Evolutionary conservation across 1,140 invertebrate genomes (phyloP).

Genomic region (Brachionus asplanchnoidis): DNA sequence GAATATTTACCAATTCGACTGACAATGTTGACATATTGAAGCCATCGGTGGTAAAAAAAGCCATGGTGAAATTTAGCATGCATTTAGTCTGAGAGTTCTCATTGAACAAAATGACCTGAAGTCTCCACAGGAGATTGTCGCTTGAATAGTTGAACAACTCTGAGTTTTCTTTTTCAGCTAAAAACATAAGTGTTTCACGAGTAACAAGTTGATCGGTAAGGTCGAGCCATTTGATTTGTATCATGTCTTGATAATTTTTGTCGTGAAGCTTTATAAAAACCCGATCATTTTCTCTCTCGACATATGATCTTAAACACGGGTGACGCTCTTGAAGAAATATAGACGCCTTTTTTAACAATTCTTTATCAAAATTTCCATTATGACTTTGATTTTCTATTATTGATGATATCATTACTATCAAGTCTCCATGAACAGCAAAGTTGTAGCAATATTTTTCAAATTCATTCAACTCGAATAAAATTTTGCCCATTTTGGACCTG

Average conservation of each 20-base stretch:
- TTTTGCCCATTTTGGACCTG: neutral
- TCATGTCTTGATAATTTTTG: neutral
- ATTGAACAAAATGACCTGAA: neutral
- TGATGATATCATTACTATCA: neutral
- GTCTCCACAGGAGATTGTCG: neutral
- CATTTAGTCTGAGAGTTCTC: neutral
- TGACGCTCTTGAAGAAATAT: neutral
- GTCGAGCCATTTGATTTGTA: neutral
- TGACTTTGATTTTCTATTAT: neutral
- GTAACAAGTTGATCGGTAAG: neutral
- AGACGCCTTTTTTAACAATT: neutral
- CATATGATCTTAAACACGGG: neutral
- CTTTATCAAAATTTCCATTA: neutral
- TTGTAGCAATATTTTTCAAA: neutral
- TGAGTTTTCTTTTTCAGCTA: constrained; percentile 3
- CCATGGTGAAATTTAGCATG: constrained; percentile 7
- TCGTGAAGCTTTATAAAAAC: neutral
- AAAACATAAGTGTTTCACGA: neutral
- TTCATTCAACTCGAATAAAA: neutral
- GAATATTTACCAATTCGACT: neutral
- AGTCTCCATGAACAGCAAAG: neutral
- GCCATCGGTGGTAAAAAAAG: constrained; percentile 12
- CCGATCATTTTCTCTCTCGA: neutral
- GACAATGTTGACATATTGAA: neutral
- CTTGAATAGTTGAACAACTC: neutral